Evolutionary conservation across 2,888 invertebrate genomes (phyloP).

Genomic region (Macrophya alboannulata): DNA sequence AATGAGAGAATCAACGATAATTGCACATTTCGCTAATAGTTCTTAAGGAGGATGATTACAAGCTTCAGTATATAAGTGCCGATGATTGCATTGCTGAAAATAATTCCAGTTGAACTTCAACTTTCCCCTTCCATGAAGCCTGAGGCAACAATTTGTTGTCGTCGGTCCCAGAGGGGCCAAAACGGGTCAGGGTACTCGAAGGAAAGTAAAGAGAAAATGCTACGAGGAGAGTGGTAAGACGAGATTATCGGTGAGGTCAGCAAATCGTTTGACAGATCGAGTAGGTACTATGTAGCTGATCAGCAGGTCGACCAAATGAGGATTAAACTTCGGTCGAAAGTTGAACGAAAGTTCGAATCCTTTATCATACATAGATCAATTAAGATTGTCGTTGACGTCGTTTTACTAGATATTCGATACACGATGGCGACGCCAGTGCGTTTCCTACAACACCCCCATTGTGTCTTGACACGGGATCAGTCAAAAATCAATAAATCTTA

Average conservation of each 20-base stretch:
- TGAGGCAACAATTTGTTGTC: slow-evolving; percentile 49
- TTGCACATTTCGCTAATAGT: background rate
- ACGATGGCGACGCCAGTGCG: background rate
- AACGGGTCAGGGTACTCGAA: slow-evolving; percentile 57
- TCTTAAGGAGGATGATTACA: background rate
- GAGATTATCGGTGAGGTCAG: slow-evolving; percentile 40
- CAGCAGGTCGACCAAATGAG: slow-evolving; percentile 3
- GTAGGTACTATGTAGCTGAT: background rate
- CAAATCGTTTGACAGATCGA: slow-evolving; percentile 49
- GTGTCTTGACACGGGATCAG: slow-evolving; percentile 7
- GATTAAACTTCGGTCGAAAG: background rate
- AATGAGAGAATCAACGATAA: background rate
- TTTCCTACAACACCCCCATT: background rate
- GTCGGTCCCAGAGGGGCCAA: slow-evolving; percentile 42
- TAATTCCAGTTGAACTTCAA: slow-evolving; percentile 33
- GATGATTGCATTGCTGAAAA: slow-evolving; percentile 26
- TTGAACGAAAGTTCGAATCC: background rate
- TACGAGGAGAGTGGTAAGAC: slow-evolving; percentile 36
- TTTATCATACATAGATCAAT: background rate
- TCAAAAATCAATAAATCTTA: background rate
- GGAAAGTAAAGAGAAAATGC: slow-evolving; percentile 62
- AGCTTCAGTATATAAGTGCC: background rate
- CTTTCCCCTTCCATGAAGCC: slow-evolving; percentile 47
- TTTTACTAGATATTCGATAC: slow-evolving; percentile 9
- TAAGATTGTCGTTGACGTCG: background rate